Conservation (phyloP, 2,113 vertebrate genomes). For the Camarhynchus parvulus region DNA sequence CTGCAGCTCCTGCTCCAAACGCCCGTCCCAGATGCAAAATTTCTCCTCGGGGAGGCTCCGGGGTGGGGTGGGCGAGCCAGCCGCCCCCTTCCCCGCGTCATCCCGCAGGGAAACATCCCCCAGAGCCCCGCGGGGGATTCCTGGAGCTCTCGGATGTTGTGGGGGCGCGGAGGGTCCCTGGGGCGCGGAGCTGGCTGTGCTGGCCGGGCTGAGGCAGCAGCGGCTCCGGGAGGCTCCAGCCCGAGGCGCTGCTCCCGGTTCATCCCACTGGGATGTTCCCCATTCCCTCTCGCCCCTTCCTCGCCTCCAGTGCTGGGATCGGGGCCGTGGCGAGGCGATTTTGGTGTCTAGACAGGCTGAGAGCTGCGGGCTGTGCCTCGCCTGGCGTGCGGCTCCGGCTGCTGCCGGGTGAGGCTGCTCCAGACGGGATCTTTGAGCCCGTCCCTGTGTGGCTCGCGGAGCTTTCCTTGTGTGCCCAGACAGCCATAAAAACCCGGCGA, state of each 20-base stretch:
- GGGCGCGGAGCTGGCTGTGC: background rate
- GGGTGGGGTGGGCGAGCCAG: background rate
- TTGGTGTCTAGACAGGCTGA: constrained; percentile 21
- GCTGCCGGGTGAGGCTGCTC: background rate
- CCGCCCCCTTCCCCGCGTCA: background rate
- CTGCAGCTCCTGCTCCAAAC: background rate
- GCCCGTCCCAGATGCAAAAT: background rate
- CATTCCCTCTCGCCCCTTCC: background rate
- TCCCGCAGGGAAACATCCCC: background rate
- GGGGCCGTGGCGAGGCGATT: background rate
- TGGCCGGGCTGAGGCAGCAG: background rate
- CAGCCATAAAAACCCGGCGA: background rate
- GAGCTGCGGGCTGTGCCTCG: background rate
- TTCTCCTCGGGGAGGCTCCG: background rate
- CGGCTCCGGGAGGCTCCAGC: background rate
- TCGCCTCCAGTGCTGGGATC: background rate
- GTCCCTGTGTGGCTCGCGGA: background rate
- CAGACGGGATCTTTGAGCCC: background rate
- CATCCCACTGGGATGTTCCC: background rate
- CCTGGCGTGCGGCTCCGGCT: background rate
- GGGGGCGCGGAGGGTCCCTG: background rate
- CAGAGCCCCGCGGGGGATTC: background rate
- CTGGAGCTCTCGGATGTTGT: background rate
- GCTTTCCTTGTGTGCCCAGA: background rate
- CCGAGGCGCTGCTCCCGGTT: background rate